A percentile compares a stretch with the other conserved stretches of the same genome.
Conservation (phyloP, 2,888 invertebrate species). For the Ceraclea dissimilis region DNA sequence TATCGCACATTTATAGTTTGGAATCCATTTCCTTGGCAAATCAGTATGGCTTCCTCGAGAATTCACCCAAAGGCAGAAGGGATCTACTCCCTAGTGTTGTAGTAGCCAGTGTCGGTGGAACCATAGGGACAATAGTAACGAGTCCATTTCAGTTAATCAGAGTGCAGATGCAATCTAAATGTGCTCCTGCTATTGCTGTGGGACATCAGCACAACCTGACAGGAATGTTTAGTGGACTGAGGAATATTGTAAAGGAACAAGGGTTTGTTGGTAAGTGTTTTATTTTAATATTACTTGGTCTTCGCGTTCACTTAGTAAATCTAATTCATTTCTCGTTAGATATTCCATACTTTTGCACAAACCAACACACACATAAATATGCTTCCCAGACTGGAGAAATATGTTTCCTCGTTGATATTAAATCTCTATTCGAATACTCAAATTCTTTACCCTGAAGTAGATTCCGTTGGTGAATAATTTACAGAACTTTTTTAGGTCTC, state of each 20-base stretch:
- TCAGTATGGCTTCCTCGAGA: not conserved
- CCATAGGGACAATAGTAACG: slow-evolving; percentile 67
- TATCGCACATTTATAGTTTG: too few species aligned
- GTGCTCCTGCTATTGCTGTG: slow-evolving; percentile 71
- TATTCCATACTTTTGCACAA: too few species aligned
- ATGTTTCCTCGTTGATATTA: too few species aligned
- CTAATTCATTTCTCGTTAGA: too few species aligned
- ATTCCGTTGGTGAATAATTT: too few species aligned
- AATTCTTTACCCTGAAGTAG: too few species aligned
- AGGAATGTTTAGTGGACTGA: slow-evolving; percentile 58
- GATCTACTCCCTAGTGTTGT: slow-evolving; percentile 52
- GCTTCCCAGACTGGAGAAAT: too few species aligned
- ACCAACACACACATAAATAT: too few species aligned
- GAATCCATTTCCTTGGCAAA: not conserved
- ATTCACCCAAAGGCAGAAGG: not conserved
- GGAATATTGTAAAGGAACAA: slow-evolving; percentile 48
- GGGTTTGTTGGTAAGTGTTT: slow-evolving; percentile 46
- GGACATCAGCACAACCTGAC: slow-evolving; percentile 76
- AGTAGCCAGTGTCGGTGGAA: slow-evolving; percentile 73
- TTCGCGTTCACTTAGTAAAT: too few species aligned
- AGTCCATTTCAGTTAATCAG: slow-evolving; percentile 90
- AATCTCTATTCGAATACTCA: too few species aligned
- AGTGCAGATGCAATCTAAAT: slow-evolving; percentile 70
- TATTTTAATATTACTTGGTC: not conserved
- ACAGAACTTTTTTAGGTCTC: slow-evolving; percentile 54